Conservation (phyloP, 2,113 vertebrate genomes). For the Anguilla japonica region DNA sequence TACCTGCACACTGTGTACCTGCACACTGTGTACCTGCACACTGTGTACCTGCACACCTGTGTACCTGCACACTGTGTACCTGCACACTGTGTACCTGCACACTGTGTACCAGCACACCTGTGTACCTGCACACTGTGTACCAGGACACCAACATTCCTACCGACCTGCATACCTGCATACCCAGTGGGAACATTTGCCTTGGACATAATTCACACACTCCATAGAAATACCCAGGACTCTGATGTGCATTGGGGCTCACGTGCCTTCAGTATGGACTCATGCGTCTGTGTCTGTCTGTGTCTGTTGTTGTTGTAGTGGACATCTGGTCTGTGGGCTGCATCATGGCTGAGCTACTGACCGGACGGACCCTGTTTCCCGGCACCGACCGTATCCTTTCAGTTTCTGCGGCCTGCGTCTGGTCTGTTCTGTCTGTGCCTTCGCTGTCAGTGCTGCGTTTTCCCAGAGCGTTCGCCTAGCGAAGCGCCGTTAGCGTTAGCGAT, state of each 20-base stretch:
- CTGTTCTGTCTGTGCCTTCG: background rate
- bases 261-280: background rate
- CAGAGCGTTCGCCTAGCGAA: background rate
- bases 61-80: no score
- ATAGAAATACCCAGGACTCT: no score
- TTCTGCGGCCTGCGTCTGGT: background rate
- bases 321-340: constrained; percentile 99
- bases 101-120: no score
- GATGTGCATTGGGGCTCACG: background rate
- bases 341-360: constrained; percentile 97
- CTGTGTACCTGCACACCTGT: no score
- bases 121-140: no score
- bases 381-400: constrained; percentile 97
- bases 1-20: no score
- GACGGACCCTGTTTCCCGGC: constrained; percentile 94
- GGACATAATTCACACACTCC: no score
- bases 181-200: no score
- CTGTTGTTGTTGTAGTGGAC: constrained; percentile 78
- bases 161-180: no score
- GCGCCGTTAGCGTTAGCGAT: background rate
- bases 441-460: background rate
- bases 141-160: no score
- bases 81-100: no score
- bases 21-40: no score
- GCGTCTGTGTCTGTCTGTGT: constrained; percentile 18